Conservation (phyloP, 2,797 vertebrate genomes). For the Myripristis jacobus region DNA sequence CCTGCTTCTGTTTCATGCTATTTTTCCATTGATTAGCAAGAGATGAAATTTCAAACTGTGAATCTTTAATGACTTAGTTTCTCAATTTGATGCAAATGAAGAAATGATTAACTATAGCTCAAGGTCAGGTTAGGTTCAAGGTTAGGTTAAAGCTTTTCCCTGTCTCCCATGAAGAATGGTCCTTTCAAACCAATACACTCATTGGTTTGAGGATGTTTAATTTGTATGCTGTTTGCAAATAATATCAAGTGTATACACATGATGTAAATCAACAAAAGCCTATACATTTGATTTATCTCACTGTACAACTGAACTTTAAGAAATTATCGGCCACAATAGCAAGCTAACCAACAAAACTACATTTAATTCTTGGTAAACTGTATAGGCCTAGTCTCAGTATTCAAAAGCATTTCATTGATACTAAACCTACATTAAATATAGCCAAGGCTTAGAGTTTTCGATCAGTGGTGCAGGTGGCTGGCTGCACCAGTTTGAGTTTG, state of each 20-base stretch:
- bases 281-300: neutral
- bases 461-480: slow-evolving; percentile 63
- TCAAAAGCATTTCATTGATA: slow-evolving; percentile 14
- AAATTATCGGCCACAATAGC: slow-evolving; percentile 14
- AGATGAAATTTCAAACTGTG: neutral
- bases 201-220: too few relatives aligned
- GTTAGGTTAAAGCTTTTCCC: too few relatives aligned
- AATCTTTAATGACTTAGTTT: too few relatives aligned
- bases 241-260: neutral
- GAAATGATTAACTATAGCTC: neutral
- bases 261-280: neutral
- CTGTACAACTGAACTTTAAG: neutral
- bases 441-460: slow-evolving; percentile 73
- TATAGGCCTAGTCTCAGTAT: neutral
- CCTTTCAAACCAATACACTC: too few relatives aligned
- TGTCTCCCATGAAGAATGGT: too few relatives aligned
- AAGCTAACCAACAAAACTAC: slow-evolving; percentile 24
- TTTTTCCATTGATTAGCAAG: neutral
- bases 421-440: slow-evolving; percentile 59
- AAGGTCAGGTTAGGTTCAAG: too few relatives aligned
- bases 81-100: neutral
- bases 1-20: neutral
- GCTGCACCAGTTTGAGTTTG: slow-evolving; percentile 40
- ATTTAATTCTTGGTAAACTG: neutral
- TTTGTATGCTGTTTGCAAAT: neutral